Percentiles rank a stretch among this genome's conserved stretches.
These are phyloP conservation scores for Perognathus longimembris DNA, from an alignment of 2,113 vertebrate species.

Conservation along the genomic window DNA sequence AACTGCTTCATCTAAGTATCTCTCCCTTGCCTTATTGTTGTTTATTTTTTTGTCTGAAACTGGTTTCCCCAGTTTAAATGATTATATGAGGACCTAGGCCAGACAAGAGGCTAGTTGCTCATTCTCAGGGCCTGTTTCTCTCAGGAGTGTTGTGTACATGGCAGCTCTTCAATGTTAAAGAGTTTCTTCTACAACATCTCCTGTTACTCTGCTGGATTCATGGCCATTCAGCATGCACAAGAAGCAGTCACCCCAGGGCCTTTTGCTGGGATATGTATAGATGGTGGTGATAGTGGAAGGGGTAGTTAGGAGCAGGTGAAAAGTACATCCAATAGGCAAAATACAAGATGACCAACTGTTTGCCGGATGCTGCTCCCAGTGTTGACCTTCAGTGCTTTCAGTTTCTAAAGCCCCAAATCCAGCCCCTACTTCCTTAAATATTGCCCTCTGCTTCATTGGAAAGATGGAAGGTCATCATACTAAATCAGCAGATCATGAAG, in stretches of 20 bases:
- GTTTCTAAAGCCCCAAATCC: neutral
- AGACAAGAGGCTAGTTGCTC: neutral
- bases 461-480: too few relatives aligned
- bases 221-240: neutral
- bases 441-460: neutral
- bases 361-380: neutral
- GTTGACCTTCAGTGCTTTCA: neutral
- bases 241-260: neutral
- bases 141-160: too few relatives aligned
- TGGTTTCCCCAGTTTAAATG: neutral
- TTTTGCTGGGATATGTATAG: neutral
- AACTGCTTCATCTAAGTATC: constrained; percentile 16
- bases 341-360: neutral
- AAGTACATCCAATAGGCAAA: neutral
- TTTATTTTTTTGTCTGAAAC: constrained; percentile 28
- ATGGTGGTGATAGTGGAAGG: neutral
- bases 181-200: neutral
- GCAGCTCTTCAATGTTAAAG: neutral
- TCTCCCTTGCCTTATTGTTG: neutral
- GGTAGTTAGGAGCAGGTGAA: neutral
- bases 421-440: neutral
- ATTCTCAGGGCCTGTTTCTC: neutral
- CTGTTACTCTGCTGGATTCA: neutral
- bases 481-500: neutral
- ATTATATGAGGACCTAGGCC: neutral